phyloP scores from a whole-genome alignment of 2,797 vertebrate species.

The Pangasius mekongensis region DNA sequence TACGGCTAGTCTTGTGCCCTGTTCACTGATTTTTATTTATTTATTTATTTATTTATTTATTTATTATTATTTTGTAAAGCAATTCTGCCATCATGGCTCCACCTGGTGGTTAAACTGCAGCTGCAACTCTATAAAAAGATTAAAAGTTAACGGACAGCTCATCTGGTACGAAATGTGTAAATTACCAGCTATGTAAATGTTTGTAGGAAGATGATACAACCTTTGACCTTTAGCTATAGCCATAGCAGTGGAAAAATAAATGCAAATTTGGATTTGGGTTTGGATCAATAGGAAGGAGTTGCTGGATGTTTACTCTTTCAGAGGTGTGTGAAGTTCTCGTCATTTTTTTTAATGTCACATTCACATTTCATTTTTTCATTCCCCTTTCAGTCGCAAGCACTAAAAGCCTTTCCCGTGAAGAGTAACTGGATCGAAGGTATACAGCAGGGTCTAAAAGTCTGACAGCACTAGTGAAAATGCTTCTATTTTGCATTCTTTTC shows the following conservation, averaged over 20 bases:
- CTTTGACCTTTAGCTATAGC: too few relatives aligned
- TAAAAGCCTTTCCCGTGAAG: background rate
- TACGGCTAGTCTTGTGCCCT: background rate
- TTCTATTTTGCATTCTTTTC: too few relatives aligned
- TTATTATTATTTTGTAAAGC: background rate
- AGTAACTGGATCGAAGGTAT: background rate
- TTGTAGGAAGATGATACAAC: background rate
- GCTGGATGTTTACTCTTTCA: background rate
- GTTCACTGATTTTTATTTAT: background rate
- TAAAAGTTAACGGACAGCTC: background rate
- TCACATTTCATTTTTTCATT: background rate
- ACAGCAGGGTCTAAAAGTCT: too few relatives aligned
- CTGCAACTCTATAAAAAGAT: background rate
- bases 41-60: too few relatives aligned
- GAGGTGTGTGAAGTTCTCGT: background rate
- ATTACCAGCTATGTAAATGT: background rate
- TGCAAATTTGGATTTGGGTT: background rate
- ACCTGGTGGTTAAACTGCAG: constrained; percentile 22
- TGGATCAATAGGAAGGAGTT: background rate
- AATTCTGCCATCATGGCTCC: background rate
- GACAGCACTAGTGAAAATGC: too few relatives aligned
- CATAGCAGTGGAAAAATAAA: background rate
- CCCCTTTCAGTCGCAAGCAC: too few relatives aligned
- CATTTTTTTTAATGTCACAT: background rate
- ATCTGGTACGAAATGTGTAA: background rate